Evolutionary conservation across 2,797 vertebrate genomes (phyloP), one percentile per base, ranked within the genome.

Genomic region (Sphaeramia orbicularis): DNA sequence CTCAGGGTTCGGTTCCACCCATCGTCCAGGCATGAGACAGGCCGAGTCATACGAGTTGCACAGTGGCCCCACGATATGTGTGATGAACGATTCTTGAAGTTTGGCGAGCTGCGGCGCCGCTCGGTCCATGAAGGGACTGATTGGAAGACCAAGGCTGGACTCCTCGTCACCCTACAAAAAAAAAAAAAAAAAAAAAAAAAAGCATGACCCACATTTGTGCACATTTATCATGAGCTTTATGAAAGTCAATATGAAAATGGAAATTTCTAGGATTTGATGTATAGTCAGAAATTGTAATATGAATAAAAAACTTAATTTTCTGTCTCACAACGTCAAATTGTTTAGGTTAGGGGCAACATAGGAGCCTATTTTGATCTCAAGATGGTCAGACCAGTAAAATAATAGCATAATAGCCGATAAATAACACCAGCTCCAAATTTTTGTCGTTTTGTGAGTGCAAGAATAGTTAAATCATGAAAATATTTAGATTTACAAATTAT

Each of bases 101-200:
- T 98, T 97, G 69, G 98, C 98, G 85, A 99, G 73, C 91, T 99
- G 98, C 0, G 98, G 98, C 2, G 97, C 96, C 2, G 97, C 96
- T 51, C 98, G 95, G 87, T 99, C 97, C 98, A 99, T 99, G 91
- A 97, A 99, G 2, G 98, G 98, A 80, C 98, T 99, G 86, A 98
- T 95, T 9, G 98, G 97, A 67, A 99, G 94, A 11, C 96, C 98
- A 24, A 96, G 91, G 74, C 95, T 98, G 67, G 96, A 94, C 87
- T 99, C 98, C 80, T 99, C 97, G 50, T 99, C 98, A 0, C 98
- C 98, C 98, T 99, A 62, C n/a, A 21, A 2, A 2, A 24, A 24
- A 2, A 9, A 76, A 6, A 37, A 47, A 78, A n/a, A n/a, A 21
- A 2, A 2, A 24, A 24, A 2, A 9, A 76, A 6, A 37, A 47